These are phyloP conservation scores for Pemphredon lugubris DNA, from an alignment of 2,888 invertebrate species.

Conservation along the genomic window DNA sequence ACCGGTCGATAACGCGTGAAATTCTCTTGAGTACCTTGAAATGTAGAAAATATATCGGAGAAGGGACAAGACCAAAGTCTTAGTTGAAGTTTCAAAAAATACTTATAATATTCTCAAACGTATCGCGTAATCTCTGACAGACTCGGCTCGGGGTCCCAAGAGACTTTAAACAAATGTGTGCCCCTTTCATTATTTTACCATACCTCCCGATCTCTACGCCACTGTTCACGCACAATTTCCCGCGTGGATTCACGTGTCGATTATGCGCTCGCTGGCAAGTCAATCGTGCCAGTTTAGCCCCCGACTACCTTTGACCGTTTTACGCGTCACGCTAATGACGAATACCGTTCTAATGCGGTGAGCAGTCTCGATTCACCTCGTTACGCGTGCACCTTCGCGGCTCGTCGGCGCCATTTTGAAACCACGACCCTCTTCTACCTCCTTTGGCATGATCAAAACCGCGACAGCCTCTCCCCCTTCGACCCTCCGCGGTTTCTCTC, in stretches of 20 bases:
- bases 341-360: slow-evolving; percentile 59
- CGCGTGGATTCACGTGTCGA: slow-evolving; percentile 25
- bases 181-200: too few relatives aligned
- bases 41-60: too few relatives aligned
- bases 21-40: too few relatives aligned
- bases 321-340: slow-evolving; percentile 54
- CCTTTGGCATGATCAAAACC: slow-evolving; percentile 28
- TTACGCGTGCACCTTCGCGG: slow-evolving; percentile 49
- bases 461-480: slow-evolving; percentile 14
- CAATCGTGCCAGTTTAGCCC: slow-evolving; percentile 34
- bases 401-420: slow-evolving; percentile 49
- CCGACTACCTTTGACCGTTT: slow-evolving; percentile 43
- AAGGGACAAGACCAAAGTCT: too few relatives aligned
- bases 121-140: too few relatives aligned
- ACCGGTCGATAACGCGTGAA: too few relatives aligned
- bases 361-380: slow-evolving; percentile 57
- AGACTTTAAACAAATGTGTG: too few relatives aligned
- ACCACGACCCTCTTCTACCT: slow-evolving; percentile 48
- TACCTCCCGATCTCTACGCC: neutral
- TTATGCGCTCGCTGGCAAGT: slow-evolving; percentile 4
- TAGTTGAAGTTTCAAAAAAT: too few relatives aligned
- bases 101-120: too few relatives aligned
- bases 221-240: slow-evolving; percentile 13
- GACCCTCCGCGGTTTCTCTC: slow-evolving; percentile 45
- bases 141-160: too few relatives aligned